phyloP scores from a whole-genome alignment of 2,888 invertebrate species.

The Biston betularia region DNA sequence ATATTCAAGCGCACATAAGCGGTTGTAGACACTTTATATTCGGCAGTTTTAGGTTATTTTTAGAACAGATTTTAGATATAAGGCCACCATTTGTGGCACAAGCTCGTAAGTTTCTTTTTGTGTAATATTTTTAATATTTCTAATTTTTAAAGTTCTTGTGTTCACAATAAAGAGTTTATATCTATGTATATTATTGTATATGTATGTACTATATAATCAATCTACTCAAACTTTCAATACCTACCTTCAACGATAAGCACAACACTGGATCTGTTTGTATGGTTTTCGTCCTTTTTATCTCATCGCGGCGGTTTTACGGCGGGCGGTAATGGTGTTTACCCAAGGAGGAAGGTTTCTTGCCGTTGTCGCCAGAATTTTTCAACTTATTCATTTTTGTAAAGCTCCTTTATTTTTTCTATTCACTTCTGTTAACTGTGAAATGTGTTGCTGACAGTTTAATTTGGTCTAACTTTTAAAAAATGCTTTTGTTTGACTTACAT shows the following conservation, averaged over 20 bases:
- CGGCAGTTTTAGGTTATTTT: neutral
- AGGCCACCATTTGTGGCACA: too few species aligned
- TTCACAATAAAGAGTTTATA: too few species aligned
- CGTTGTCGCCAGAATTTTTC: slow-evolving; percentile 49
- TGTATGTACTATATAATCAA: neutral
- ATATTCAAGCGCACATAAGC: neutral
- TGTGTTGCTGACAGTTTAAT: slow-evolving; percentile 52
- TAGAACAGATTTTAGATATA: too few species aligned
- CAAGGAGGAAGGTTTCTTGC: slow-evolving; percentile 50
- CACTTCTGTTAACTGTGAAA: slow-evolving; percentile 47
- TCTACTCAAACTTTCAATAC: slow-evolving; percentile 26
- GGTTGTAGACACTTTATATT: neutral
- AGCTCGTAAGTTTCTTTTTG: too few species aligned
- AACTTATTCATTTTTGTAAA: slow-evolving; percentile 66
- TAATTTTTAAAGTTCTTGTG: too few species aligned
- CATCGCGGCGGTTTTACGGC: slow-evolving; percentile 72
- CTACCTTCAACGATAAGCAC: slow-evolving; percentile 55
- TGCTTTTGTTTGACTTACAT: neutral
- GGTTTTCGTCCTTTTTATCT: slow-evolving; percentile 65
- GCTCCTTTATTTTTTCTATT: slow-evolving; percentile 49
- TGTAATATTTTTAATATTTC: too few species aligned
- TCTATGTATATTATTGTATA: too few species aligned
- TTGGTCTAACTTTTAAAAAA: slow-evolving; percentile 31
- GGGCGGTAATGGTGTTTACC: slow-evolving; percentile 71
- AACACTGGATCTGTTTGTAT: slow-evolving; percentile 67